Evolutionary conservation across 2,888 invertebrate species (phyloP).

Genomic region (Lasiommata megera): DNA sequence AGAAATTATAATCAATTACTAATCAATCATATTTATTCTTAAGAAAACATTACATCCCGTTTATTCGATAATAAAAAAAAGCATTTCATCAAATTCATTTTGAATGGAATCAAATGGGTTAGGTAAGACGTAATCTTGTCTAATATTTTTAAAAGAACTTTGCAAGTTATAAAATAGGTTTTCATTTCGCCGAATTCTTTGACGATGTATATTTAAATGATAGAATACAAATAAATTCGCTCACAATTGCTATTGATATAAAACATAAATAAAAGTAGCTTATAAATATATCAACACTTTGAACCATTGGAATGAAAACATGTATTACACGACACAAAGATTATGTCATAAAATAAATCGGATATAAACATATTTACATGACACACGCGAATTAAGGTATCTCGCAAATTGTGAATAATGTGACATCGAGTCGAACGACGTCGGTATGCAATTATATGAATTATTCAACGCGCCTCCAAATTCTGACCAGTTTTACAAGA

Average conservation of each 20-base stretch:
- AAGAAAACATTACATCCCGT: too few species aligned
- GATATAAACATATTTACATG: constrained; percentile 32
- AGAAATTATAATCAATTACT: too few species aligned
- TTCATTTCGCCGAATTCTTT: too few species aligned
- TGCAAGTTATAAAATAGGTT: too few species aligned
- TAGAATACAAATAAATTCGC: background rate
- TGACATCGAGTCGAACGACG: constrained; percentile 51
- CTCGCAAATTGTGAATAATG: constrained; percentile 68
- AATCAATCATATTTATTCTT: too few species aligned
- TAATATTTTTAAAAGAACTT: too few species aligned
- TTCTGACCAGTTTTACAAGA: constrained; percentile 23
- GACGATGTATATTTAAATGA: too few species aligned
- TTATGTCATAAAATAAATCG: constrained; percentile 23
- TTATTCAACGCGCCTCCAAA: constrained; percentile 48
- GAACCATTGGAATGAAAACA: background rate
- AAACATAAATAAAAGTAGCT: background rate
- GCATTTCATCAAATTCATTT: too few species aligned
- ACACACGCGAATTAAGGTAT: constrained; percentile 51
- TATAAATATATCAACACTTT: background rate
- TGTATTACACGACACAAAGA: constrained; percentile 11
- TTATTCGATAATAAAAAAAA: too few species aligned
- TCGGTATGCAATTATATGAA: constrained; percentile 57
- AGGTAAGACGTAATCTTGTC: too few species aligned
- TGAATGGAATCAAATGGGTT: too few species aligned
- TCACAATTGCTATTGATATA: background rate